Percentiles rank a stretch among this genome's conserved stretches.
Evolutionary conservation across 2,888 invertebrate genomes (phyloP).

Genomic region (Acronicta psi): DNA sequence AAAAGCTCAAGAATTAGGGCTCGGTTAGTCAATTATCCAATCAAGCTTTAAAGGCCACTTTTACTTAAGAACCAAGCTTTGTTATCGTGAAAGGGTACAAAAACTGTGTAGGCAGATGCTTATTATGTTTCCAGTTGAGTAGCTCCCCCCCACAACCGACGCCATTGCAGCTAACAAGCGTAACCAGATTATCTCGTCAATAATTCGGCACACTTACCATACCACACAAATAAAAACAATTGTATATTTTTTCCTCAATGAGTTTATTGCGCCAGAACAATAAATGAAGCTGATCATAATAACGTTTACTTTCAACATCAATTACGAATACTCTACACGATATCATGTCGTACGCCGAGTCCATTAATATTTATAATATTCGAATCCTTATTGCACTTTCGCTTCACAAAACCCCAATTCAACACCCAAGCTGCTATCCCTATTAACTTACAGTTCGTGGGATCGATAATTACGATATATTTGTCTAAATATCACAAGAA

Average conservation of each 20-base stretch:
- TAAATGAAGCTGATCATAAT: slow-evolving; percentile 88
- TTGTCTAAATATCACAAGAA: slow-evolving; percentile 89
- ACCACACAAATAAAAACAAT: slow-evolving; percentile 82
- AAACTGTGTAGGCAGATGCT: slow-evolving; percentile 59
- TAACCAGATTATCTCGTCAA: slow-evolving; percentile 65
- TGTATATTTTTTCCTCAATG: slow-evolving; percentile 82
- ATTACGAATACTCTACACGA: slow-evolving; percentile 87
- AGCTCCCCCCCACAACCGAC: slow-evolving; percentile 61
- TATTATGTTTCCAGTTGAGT: slow-evolving; percentile 68
- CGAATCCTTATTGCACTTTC: slow-evolving; percentile 86
- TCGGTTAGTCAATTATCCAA: slow-evolving; percentile 50
- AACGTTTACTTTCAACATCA: slow-evolving; percentile 89
- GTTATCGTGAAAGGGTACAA: slow-evolving; percentile 52
- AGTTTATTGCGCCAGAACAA: slow-evolving; percentile 89
- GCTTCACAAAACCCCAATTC: slow-evolving; percentile 80
- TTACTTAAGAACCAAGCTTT: slow-evolving; percentile 51
- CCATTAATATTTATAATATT: slow-evolving; percentile 85
- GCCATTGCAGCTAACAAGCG: slow-evolving; percentile 68
- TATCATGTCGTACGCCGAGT: slow-evolving; percentile 79
- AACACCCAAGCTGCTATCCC: slow-evolving; percentile 83
- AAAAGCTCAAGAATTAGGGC: slow-evolving; percentile 46
- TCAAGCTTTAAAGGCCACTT: slow-evolving; percentile 52
- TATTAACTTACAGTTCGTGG: slow-evolving; percentile 88
- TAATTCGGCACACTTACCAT: slow-evolving; percentile 70
- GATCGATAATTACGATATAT: slow-evolving; percentile 85